These are phyloP conservation scores for Drosophila rufa DNA, from an alignment of 1,140 invertebrate species.

Conservation along the genomic window DNA sequence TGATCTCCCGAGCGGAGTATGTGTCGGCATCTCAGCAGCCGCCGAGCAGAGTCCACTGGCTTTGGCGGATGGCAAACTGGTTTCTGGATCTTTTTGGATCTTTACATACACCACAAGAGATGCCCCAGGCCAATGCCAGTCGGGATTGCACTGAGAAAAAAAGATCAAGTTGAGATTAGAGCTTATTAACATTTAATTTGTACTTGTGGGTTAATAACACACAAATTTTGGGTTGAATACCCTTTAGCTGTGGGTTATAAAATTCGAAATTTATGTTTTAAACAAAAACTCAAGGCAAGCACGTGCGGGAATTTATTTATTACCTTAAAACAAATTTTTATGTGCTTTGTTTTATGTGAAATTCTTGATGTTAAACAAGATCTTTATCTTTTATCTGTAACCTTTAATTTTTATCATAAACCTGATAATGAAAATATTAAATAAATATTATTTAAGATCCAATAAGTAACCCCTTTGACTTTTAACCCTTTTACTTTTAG, in stretches of 20 bases:
- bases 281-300: not conserved
- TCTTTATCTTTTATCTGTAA: too few species aligned
- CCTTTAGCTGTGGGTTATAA: not conserved
- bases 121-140: slow-evolving; percentile 61
- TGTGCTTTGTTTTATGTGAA: not conserved
- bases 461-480: not conserved
- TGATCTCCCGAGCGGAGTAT: slow-evolving; percentile 72
- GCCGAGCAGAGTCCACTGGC: slow-evolving; percentile 50
- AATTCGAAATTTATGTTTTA: not conserved
- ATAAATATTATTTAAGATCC: not conserved
- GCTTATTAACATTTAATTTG: not conserved
- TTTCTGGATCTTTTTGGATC: slow-evolving; percentile 51
- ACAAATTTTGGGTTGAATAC: not conserved
- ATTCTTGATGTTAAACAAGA: not conserved
- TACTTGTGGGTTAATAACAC: slow-evolving; percentile 9
- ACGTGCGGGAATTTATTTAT: not conserved
- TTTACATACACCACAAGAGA: slow-evolving; percentile 49
- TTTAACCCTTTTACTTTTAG: slow-evolving; percentile 12
- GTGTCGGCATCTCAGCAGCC: slow-evolving; percentile 77
- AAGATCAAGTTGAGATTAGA: not conserved
- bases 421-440: not conserved
- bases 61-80: slow-evolving; percentile 82
- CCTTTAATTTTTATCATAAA: too few species aligned
- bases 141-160: slow-evolving; percentile 24
- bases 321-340: not conserved